These are phyloP conservation scores for Gobiocypris rarus DNA, from an alignment of 2,113 vertebrate species.

Conservation along the genomic window DNA sequence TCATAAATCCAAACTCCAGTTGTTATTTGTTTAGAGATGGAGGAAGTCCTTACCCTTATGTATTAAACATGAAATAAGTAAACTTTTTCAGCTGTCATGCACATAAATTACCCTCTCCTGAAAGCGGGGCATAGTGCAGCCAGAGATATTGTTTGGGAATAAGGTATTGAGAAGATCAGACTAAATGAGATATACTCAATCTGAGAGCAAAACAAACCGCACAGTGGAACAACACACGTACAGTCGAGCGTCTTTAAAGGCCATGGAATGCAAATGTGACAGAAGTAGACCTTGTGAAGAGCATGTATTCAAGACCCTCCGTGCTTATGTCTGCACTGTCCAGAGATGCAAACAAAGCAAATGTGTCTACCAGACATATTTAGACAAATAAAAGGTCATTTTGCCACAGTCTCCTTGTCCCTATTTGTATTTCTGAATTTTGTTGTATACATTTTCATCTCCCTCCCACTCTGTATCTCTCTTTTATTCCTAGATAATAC, in stretches of 20 bases:
- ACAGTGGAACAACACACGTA: background rate
- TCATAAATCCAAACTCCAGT: conserved; percentile 22
- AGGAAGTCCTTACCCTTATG: conserved; percentile 25
- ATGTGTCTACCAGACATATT: conserved; percentile 33
- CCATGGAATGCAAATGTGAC: conserved; percentile 49
- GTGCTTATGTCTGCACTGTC: conserved; percentile 20
- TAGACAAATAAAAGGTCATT: conserved; percentile 17
- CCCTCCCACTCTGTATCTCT: background rate
- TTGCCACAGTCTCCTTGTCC: conserved; percentile 5
- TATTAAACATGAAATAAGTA: conserved; percentile 49
- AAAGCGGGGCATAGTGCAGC: conserved; percentile 13
- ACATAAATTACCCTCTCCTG: conserved; percentile 42
- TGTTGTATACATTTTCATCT: background rate
- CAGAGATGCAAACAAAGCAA: conserved; percentile 22
- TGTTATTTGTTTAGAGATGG: conserved; percentile 27
- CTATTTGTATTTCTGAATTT: background rate
- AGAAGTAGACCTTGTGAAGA: conserved; percentile 25
- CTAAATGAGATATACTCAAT: conserved; percentile 44
- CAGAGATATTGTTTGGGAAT: conserved; percentile 36
- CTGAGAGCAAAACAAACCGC: conserved; percentile 38
- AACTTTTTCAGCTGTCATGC: conserved; percentile 33
- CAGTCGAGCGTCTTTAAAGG: conserved; percentile 36
- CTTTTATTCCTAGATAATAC: background rate
- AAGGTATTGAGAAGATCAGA: conserved; percentile 26
- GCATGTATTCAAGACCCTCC: background rate